Base-by-base conservation (phyloP, 2,797 vertebrate genomes). In the Tolypeutes matacus region DNA sequence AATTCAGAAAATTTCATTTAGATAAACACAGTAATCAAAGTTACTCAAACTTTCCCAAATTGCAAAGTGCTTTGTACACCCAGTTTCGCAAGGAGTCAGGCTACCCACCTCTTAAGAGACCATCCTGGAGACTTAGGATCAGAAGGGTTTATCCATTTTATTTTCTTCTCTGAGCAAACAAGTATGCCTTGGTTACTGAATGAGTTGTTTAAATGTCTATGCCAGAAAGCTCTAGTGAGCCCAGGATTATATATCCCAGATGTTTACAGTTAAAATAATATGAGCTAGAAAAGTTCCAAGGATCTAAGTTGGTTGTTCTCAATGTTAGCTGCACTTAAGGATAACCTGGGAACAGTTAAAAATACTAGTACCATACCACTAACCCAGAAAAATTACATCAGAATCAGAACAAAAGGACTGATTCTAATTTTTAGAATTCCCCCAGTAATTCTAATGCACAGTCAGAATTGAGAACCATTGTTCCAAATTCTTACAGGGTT, bases 111-210 rank as follows among this genome's bases (percentile, higher is more conserved):
- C 53, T 87, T 69, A 18, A 77, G 65, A 82, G 36, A 93, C 21
- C 36, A 65, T 27, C 23, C 1, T 73, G 42, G 34, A 21, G 29
- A 39, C 20, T 88, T 85, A 29, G 23, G 3, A 46, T 70, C 69
- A 31, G 8, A 92, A 75, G 36, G 4, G 12, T 27, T 0, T 67
- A 29, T 23, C 11, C 14, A 31, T 42, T 94, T 86, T 87, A 8
- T 82, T 86, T 64, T 83, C 21, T 77, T 58, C 58, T 75, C 23
- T 73, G 21, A 94, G 42, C 11, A 88, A 92, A n/a, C 21, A 84
- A n/a, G 76, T 91, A 18, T 62, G 39, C 12, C 51, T 87, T 49
- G 6, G 23, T 29, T 70, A 25, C 27, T 70, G 29, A 78, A 25
- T 56, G 39, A 27, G 31, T 53, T 67, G 17, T 76, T 70, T 86